These are phyloP conservation scores for Eilema sororculum DNA, from an alignment of 2,888 invertebrate genomes.

Conservation along the genomic window DNA sequence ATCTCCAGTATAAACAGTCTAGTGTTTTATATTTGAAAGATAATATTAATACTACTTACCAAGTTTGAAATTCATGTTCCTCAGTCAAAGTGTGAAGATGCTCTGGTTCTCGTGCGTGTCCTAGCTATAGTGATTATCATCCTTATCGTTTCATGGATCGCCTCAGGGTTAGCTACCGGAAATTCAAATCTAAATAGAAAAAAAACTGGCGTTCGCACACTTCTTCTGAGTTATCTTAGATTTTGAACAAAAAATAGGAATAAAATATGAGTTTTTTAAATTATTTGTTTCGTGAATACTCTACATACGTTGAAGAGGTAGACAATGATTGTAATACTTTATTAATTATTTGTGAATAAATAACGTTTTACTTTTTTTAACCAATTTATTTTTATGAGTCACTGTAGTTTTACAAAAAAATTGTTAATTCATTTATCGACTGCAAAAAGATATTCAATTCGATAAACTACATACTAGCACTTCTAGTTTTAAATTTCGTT, in stretches of 20 bases:
- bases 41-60: neutral
- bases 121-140: neutral
- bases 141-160: neutral
- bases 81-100: neutral
- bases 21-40: too few species aligned
- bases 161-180: neutral
- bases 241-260: neutral
- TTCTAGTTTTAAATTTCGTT: too few species aligned
- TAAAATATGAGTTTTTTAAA: neutral
- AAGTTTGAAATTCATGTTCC: neutral
- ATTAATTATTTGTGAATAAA: too few species aligned
- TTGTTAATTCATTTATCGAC: too few species aligned
- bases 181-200: neutral
- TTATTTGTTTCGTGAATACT: neutral
- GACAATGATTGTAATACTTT: neutral
- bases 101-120: neutral
- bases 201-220: neutral
- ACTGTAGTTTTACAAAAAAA: too few species aligned
- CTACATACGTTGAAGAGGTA: neutral
- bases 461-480: too few species aligned
- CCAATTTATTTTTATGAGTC: too few species aligned
- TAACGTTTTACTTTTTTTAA: neutral
- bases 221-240: neutral
- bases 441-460: too few species aligned
- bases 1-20: too few species aligned